These are phyloP conservation scores for Phoeniculus purpureus DNA, from an alignment of 2,797 vertebrate genomes.

Conservation along the genomic window DNA sequence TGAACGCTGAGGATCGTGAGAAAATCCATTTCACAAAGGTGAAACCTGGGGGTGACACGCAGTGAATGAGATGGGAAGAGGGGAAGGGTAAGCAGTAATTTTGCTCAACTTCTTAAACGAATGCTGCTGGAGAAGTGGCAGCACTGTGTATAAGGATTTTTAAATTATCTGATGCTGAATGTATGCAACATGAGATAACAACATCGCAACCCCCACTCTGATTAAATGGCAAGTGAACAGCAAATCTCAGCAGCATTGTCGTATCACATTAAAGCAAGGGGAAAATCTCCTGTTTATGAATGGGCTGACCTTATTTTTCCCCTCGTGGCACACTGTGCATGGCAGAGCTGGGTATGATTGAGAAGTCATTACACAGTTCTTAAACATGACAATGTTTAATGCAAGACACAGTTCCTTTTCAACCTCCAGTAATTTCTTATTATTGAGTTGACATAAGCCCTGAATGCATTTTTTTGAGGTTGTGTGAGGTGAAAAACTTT, in stretches of 20 bases:
- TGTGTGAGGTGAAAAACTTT: background rate
- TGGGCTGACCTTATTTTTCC: background rate
- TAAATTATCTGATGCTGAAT: slow-evolving; percentile 12
- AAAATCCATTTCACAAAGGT: background rate
- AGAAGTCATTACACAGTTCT: slow-evolving; percentile 20
- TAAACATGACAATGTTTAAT: background rate
- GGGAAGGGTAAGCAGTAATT: background rate
- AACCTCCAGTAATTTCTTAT: background rate
- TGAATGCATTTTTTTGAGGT: background rate
- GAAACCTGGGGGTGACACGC: background rate
- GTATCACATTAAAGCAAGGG: background rate
- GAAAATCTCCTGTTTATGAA: slow-evolving; percentile 28
- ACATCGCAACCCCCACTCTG: background rate
- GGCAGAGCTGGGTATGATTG: background rate
- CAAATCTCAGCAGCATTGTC: slow-evolving; percentile 12
- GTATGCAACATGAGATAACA: background rate
- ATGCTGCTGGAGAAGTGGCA: background rate
- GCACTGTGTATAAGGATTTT: background rate
- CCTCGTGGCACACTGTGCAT: background rate
- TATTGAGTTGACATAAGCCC: background rate
- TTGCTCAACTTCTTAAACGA: background rate
- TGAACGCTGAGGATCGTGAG: background rate
- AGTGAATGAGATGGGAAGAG: background rate
- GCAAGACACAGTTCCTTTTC: background rate
- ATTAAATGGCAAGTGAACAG: slow-evolving; percentile 34